Base-by-base conservation (phyloP, 2,888 invertebrate genomes). In the Phyto melanocephala region DNA sequence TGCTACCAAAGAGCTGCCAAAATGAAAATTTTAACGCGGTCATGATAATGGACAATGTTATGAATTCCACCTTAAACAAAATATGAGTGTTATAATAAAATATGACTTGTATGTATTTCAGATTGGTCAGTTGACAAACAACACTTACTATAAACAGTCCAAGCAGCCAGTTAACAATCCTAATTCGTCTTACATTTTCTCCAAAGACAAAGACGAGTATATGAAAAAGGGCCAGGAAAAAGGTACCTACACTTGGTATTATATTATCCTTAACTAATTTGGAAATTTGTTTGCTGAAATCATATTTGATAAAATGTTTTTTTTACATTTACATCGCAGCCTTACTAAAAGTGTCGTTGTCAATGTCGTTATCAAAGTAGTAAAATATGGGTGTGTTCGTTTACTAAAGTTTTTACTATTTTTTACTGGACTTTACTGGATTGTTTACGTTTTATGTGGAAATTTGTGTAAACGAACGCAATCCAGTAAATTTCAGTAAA, bases 141-240 rank as follows among this genome's bases (percentile, higher is more conserved):
- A 22, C n/a, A 86, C 89, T 86, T 75, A 89, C 88, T 65, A 87
- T 87, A 0, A 86, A 6, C 4, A 87, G 4, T 1, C 86, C 11
- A 1, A 89, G 0, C 0, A 87, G 0, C 86, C 86, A 87, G 80
- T 87, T 89, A 3, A 88, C 6, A 0, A 80, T 58, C 0, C 5
- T 7, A 0, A 84, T 63, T 22, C 86, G 84, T 3, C 89, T 87
- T 1, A 86, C 28, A 37, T 74, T 28, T 28, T 88, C 87, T 11
- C 86, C 81, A 65, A 88, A 88, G 35, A 89, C 85, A 42, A 87
- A 88, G 7, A 86, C 0, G 0, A 87, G 52, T 0, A 85, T 62
- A 33, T 86, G 6, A 0, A 84, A 1, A 33, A 89, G 81, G 6
- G 84, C 86, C 6, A 88, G 0, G 0, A 45, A 11, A 15, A 89